These are phyloP conservation scores for Tachycineta bicolor DNA, from an alignment of 2,113 vertebrate genomes.

Conservation along the genomic window DNA sequence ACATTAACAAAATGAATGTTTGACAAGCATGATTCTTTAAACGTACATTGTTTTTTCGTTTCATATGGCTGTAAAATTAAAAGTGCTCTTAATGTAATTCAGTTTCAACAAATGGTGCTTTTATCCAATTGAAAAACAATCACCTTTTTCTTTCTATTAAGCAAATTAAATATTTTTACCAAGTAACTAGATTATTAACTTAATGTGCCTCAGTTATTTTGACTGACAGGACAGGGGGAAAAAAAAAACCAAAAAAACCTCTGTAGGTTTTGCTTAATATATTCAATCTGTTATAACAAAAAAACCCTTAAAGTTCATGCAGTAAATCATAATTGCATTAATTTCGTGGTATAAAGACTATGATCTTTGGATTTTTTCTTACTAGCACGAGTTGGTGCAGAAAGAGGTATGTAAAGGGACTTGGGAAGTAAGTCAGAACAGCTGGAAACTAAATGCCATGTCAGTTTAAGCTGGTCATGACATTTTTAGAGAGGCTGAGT, in stretches of 20 bases:
- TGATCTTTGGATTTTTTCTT: neutral
- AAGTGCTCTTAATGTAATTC: conserved; percentile 8
- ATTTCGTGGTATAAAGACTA: neutral
- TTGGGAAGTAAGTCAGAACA: neutral
- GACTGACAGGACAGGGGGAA: neutral
- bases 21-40: conserved; percentile 16
- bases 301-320: neutral
- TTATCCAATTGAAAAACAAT: conserved; percentile 35
- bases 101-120: conserved; percentile 22
- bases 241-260: neutral
- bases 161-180: conserved; percentile 59
- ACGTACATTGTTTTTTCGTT: neutral
- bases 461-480: neutral
- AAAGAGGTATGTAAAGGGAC: neutral
- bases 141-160: conserved; percentile 50
- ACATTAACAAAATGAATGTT: conserved; percentile 23
- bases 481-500: neutral
- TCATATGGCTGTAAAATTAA: neutral
- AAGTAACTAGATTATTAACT: conserved; percentile 28
- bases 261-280: neutral
- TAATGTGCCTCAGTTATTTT: conserved; percentile 39
- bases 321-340: neutral
- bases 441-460: neutral
- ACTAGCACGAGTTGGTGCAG: neutral
- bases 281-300: neutral